These are phyloP conservation scores for Apogon hyalosoma DNA, from an alignment of 2,797 vertebrate genomes.

Conservation along the genomic window DNA sequence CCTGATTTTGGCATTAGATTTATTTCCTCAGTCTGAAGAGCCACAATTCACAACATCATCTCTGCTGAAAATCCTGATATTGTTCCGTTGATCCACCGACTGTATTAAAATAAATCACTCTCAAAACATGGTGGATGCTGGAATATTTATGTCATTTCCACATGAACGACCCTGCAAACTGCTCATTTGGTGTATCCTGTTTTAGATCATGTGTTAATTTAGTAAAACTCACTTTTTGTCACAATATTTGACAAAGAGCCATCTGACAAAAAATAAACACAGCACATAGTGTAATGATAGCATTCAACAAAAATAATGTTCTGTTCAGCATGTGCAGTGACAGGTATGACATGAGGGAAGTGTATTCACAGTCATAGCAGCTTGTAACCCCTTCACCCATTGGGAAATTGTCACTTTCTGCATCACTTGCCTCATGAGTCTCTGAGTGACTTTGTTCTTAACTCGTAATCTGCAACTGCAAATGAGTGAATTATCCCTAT, in stretches of 20 bases:
- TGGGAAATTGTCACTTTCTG: constrained; percentile 49
- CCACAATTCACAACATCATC: constrained; percentile 2
- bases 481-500: constrained; percentile 21
- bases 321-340: constrained; percentile 48
- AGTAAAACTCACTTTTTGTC: too few relatives aligned
- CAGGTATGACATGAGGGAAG: constrained; percentile 32
- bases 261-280: constrained; percentile 3
- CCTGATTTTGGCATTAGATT: constrained; percentile 1
- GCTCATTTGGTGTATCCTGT: too few relatives aligned
- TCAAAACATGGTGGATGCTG: neutral
- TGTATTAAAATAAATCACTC: neutral
- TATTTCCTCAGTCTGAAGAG: neutral
- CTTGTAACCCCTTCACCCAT: constrained; percentile 29
- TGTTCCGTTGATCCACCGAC: neutral
- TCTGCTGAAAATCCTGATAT: neutral
- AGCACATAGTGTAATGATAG: constrained; percentile 21
- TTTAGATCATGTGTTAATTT: too few relatives aligned
- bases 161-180: too few relatives aligned
- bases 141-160: too few relatives aligned
- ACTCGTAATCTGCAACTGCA: constrained; percentile 22
- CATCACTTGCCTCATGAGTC: constrained; percentile 25
- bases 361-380: constrained; percentile 49
- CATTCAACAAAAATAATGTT: constrained; percentile 28
- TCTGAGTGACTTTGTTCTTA: constrained; percentile 31
- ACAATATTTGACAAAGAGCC: neutral